Base-by-base conservation (phyloP, 1,140 invertebrate species). In the Drosophila murphyi region DNA sequence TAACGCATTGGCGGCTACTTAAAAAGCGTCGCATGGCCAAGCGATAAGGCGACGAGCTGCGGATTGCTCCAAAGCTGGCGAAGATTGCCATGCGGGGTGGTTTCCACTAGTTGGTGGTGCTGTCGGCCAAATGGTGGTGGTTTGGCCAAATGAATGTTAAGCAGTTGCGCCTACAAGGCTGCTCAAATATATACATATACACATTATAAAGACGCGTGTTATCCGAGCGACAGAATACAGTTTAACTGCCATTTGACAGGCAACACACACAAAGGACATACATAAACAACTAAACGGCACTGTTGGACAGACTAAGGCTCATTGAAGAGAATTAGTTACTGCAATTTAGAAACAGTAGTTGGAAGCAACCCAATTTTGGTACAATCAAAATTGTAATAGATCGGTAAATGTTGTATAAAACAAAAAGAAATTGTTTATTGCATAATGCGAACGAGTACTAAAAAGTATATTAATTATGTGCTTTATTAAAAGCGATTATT, bases 1-100 rank as follows among this genome's bases (percentile, higher is more conserved):
- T 87, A 87, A 88, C 82, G 82, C 83, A 82, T 87, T 87, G 83
- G 82, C 82, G 82, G 82, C 82, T 87, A 87, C 82, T 87, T 87
- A 87, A 87, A 87, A 87, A 78, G 83, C 82, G 80, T 88, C 83
- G 83, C 82, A 88, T 87, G 83, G 80, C 80, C 83, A 52, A 47
- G 79, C 79, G 83, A 86, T 87, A 86, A 87, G 79, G 78, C 57
- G 35, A 37, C 12, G 63, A 76, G 45, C 63, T 48, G 71, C 10
- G 28, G 48, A 65, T 60, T 47, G 57, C 61, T 12, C 35, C 31
- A 41, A 35, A 48, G 50, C 65, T 37, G 52, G 57, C 31, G 57
- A 65, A 68, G 63, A 72, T 59, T 67, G 54, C 32, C 70, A 50
- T 28, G 35, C 45, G 37, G 31, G 45, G 39, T 41, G 54, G 35